A percentile compares a stretch with the other conserved stretches of the same genome.
phyloP scores from a whole-genome alignment of 2,888 invertebrate genomes.

The Augochlorella aurata region DNA sequence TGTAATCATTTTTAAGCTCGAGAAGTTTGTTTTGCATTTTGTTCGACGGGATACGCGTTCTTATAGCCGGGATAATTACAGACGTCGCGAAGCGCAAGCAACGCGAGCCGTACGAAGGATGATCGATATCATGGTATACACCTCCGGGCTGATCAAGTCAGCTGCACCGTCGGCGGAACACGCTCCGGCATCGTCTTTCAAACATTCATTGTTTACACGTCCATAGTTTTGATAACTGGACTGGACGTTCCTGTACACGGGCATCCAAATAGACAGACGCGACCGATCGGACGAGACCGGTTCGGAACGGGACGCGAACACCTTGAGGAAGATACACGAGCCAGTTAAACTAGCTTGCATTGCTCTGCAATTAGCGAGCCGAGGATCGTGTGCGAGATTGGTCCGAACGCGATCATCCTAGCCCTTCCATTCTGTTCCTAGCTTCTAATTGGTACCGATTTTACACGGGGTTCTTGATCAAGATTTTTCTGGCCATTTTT shows the following conservation, averaged over 20 bases:
- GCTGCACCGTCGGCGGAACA: neutral
- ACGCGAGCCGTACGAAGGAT: slow-evolving; percentile 1
- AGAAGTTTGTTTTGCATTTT: neutral
- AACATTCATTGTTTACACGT: neutral
- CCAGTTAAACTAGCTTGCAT: neutral
- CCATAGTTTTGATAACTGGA: neutral
- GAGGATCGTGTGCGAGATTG: neutral
- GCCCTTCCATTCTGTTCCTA: no score
- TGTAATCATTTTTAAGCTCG: neutral
- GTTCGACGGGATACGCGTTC: neutral
- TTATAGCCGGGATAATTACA: slow-evolving; percentile 3
- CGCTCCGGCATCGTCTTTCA: neutral
- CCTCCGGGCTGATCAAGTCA: neutral
- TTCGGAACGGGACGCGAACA: neutral
- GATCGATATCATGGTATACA: slow-evolving; percentile 2
- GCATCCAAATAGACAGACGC: neutral
- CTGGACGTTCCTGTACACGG: neutral
- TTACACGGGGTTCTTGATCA: no score
- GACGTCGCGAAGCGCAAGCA: neutral
- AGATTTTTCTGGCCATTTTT: no score
- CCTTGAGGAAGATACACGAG: neutral
- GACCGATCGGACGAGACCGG: neutral
- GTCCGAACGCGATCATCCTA: neutral
- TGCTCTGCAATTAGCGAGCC: neutral
- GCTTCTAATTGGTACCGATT: no score